Evolutionary conservation across 2,797 vertebrate species (phyloP).

Genomic region (Columba guinea): DNA sequence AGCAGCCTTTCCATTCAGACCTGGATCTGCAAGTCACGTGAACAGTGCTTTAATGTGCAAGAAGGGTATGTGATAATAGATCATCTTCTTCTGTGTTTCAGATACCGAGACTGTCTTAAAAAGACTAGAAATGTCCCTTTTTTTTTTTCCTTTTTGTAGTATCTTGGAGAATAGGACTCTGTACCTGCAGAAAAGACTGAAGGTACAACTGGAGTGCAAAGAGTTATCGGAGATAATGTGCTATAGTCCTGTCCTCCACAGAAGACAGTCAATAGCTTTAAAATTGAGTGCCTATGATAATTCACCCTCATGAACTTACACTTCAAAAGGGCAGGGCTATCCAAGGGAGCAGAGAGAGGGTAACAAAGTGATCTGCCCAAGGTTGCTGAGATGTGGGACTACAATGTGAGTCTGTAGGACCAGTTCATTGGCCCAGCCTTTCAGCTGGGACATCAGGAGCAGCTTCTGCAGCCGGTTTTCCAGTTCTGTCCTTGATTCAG

Average conservation of each 20-base stretch:
- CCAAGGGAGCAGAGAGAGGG: background rate
- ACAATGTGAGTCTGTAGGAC: background rate
- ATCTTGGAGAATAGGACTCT: background rate
- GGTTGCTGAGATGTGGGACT: background rate
- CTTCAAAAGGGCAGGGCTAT: background rate
- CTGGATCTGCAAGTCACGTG: background rate
- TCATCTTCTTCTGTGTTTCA: background rate
- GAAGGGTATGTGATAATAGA: background rate
- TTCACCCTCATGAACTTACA: background rate
- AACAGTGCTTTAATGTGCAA: background rate
- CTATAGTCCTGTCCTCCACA: background rate
- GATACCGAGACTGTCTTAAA: background rate
- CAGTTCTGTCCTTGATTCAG: fast-evolving
- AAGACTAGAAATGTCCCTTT: background rate
- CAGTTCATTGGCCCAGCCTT: background rate
- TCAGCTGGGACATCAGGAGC: background rate
- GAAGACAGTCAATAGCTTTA: background rate
- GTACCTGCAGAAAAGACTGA: background rate
- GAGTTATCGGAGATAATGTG: background rate
- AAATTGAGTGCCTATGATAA: background rate
- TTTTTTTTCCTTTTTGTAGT: background rate
- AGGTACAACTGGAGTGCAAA: background rate
- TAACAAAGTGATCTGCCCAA: background rate
- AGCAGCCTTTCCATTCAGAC: background rate
- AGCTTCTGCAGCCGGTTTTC: background rate